phyloP scores from a whole-genome alignment of 2,113 vertebrate genomes.

The Hemibagrus wyckioides region DNA sequence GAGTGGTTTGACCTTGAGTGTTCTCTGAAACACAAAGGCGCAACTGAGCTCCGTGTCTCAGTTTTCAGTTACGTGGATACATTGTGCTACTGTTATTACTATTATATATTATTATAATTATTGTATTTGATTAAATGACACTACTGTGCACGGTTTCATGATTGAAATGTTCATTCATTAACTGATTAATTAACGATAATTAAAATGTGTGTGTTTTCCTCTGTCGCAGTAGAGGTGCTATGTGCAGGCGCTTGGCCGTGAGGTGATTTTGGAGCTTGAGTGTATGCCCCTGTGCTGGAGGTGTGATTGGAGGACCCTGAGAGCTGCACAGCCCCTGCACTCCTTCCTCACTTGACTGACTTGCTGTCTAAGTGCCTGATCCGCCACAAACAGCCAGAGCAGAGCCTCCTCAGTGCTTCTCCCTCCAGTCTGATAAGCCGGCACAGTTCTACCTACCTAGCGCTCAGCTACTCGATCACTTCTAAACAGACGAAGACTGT shows the following conservation, averaged over 20 bases:
- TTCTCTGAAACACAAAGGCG: background rate
- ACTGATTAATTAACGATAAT: too few relatives aligned
- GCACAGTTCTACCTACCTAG: slow-evolving; percentile 25
- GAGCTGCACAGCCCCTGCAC: slow-evolving; percentile 2
- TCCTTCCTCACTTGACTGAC: slow-evolving; percentile 27
- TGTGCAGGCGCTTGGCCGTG: slow-evolving; percentile 50
- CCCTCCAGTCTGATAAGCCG: slow-evolving; percentile 37
- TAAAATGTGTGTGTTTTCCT: background rate
- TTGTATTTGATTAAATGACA: background rate
- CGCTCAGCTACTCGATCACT: slow-evolving; percentile 38
- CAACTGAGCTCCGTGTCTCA: background rate
- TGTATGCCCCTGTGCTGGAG: background rate
- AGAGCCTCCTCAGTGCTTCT: slow-evolving; percentile 30
- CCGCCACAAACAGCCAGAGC: slow-evolving; percentile 27
- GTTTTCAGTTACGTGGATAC: background rate
- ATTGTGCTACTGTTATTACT: background rate
- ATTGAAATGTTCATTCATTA: background rate
- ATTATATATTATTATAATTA: background rate
- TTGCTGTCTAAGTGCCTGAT: slow-evolving; percentile 49
- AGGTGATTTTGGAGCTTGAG: slow-evolving; percentile 19
- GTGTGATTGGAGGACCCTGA: background rate
- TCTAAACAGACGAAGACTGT: slow-evolving; percentile 16
- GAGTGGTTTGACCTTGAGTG: slow-evolving; percentile 28
- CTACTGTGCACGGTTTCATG: background rate
- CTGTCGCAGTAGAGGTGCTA: slow-evolving; percentile 56